These are phyloP conservation scores for Serrognathus titanus DNA, from an alignment of 2,888 invertebrate species.

Conservation along the genomic window DNA sequence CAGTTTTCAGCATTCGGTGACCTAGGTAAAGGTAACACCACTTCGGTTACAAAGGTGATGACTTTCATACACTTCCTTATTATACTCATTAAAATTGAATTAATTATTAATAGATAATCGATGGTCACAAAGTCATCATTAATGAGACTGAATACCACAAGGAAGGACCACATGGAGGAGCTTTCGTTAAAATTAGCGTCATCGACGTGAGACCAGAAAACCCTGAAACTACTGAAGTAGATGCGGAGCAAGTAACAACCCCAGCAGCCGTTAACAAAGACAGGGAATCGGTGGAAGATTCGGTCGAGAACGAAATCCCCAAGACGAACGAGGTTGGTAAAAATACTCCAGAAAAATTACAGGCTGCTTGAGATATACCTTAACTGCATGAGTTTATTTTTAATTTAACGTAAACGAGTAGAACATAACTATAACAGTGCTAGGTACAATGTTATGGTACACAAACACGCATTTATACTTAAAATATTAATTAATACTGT, in stretches of 20 bases:
- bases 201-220: constrained; percentile 15
- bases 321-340: constrained; percentile 41
- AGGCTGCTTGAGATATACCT: constrained; percentile 13
- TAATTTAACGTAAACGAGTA: not conserved
- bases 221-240: constrained; percentile 28
- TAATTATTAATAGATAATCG: constrained; percentile 52
- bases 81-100: not conserved
- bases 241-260: constrained; percentile 21
- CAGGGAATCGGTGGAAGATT: constrained; percentile 36
- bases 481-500: too few species aligned
- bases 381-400: constrained; percentile 18
- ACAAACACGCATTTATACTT: too few species aligned
- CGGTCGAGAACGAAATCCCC: constrained; percentile 37
- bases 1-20: constrained; percentile 25
- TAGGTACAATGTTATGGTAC: too few species aligned
- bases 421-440: too few species aligned
- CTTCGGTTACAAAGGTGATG: constrained; percentile 45
- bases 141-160: constrained; percentile 55
- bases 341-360: constrained; percentile 38
- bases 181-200: constrained; percentile 15
- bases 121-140: constrained; percentile 54
- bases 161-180: constrained; percentile 22
- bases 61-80: not conserved
- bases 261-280: constrained; percentile 24
- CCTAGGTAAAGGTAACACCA: constrained; percentile 45